These are phyloP conservation scores for Bunonema sp. DNA, from an alignment of 2,888 invertebrate genomes.

Conservation along the genomic window DNA sequence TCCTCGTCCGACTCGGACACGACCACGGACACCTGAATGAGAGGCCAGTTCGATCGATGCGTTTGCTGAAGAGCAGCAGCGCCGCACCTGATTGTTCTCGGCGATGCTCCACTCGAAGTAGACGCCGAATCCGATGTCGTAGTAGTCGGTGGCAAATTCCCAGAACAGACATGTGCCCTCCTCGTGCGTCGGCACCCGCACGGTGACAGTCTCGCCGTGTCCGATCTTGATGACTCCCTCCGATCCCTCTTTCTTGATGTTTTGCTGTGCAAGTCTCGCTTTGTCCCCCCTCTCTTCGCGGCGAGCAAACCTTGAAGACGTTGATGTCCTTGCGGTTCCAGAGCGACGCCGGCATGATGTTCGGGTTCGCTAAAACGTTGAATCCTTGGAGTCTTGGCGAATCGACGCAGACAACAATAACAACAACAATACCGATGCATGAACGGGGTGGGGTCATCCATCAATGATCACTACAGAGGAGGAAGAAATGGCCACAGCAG, in stretches of 20 bases:
- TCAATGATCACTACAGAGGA: too few species aligned
- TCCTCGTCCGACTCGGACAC: constrained; percentile 88
- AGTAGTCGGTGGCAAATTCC: constrained; percentile 97
- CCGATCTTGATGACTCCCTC: constrained; percentile 80
- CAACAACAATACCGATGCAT: too few species aligned
- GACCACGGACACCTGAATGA: constrained; percentile 62
- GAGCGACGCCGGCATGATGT: constrained; percentile 63
- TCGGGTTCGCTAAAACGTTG: constrained; percentile 41
- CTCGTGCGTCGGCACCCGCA: constrained; percentile 82
- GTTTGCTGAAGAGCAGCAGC: background rate
- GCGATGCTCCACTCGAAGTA: constrained; percentile 81
- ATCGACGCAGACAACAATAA: too few species aligned
- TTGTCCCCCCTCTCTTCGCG: too few species aligned
- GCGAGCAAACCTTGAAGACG: constrained; percentile 63
- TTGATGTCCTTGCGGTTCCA: constrained; percentile 81
- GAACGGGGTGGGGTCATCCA: too few species aligned
- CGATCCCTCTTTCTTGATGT: constrained; percentile 56
- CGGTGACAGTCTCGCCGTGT: constrained; percentile 89
- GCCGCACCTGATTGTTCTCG: constrained; percentile 55
- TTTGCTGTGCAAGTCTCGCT: too few species aligned
- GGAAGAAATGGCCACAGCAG: too few species aligned
- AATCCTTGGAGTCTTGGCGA: too few species aligned
- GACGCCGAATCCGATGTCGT: constrained; percentile 84
- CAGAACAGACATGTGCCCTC: constrained; percentile 83
- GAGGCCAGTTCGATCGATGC: too few species aligned